Percentiles rank a stretch among this genome's conserved stretches.
Conservation (phyloP, 2,797 vertebrate genomes). For the Acanthurus leucopareius region DNA sequence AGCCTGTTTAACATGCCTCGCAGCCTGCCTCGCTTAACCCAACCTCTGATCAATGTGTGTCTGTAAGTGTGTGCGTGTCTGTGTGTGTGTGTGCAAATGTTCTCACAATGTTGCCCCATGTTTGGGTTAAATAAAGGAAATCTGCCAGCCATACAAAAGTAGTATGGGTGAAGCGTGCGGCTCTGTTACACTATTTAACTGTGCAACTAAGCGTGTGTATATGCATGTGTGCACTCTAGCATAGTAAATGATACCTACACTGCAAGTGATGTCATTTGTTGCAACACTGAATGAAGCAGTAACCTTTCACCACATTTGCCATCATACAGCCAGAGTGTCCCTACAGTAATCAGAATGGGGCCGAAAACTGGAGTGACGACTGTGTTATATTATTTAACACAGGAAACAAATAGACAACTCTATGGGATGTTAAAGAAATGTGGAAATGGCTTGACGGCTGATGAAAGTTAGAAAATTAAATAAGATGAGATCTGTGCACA, state of each 20-base stretch:
- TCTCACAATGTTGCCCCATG: slow-evolving; percentile 77
- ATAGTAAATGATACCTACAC: slow-evolving; percentile 70
- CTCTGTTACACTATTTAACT: slow-evolving; percentile 79
- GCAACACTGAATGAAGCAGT: slow-evolving; percentile 62
- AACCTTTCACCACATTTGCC: slow-evolving; percentile 39
- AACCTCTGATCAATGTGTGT: slow-evolving; percentile 83
- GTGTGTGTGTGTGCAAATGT: slow-evolving; percentile 69
- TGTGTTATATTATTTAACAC: slow-evolving; percentile 2
- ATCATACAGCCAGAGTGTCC: slow-evolving; percentile 14
- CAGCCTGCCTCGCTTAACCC: slow-evolving; percentile 78
- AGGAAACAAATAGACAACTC: slow-evolving; percentile 1
- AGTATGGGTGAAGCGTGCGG: slow-evolving; percentile 68
- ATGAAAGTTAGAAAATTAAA: neutral
- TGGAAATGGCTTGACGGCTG: neutral
- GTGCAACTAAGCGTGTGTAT: slow-evolving; percentile 75
- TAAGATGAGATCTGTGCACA: neutral
- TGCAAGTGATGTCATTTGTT: slow-evolving; percentile 71
- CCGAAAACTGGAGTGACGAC: neutral
- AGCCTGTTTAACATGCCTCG: slow-evolving; percentile 80
- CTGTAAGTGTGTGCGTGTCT: slow-evolving; percentile 49
- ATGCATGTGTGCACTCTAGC: slow-evolving; percentile 62
- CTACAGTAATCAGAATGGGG: neutral
- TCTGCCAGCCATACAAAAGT: slow-evolving; percentile 83
- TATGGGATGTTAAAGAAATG: neutral
- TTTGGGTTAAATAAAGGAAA: slow-evolving; percentile 87